Conservation (phyloP, 2,888 invertebrate genomes). For the Drosophila tanythrix region DNA sequence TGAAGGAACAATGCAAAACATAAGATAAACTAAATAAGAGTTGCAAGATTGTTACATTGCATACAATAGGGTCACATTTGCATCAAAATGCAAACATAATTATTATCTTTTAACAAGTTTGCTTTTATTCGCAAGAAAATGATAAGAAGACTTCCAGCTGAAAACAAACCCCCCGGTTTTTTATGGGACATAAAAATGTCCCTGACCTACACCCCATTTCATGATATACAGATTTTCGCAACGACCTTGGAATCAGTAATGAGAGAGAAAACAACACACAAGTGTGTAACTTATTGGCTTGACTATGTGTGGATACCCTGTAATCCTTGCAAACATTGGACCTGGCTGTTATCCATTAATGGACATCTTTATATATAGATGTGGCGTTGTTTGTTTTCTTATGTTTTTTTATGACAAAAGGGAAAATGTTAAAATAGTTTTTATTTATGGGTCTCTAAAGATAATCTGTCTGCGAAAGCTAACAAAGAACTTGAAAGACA, state of each 20-base stretch:
- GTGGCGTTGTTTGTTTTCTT: no score
- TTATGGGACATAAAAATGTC: slow-evolving; percentile 30
- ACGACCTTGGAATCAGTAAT: slow-evolving; percentile 36
- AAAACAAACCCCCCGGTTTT: slow-evolving; percentile 17
- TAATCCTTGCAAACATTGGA: neutral
- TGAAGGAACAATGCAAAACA: no score
- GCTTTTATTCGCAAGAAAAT: neutral
- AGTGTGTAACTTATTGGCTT: neutral
- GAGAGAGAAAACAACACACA: neutral
- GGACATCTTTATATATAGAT: neutral
- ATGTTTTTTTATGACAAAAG: neutral
- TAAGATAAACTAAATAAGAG: no score
- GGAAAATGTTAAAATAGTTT: slow-evolving; percentile 1
- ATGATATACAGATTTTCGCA: slow-evolving; percentile 13
- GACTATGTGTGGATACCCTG: slow-evolving; percentile 28
- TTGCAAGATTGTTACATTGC: no score
- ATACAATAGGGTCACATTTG: no score
- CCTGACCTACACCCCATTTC: slow-evolving; percentile 48
- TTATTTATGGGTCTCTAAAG: slow-evolving; percentile 16
- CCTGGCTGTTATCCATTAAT: neutral
- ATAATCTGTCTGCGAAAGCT: slow-evolving; percentile 10
- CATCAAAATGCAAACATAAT: neutral
- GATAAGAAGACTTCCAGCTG: neutral
- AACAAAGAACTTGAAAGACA: slow-evolving; percentile 7
- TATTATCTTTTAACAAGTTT: neutral